Percentiles rank a stretch among this genome's conserved stretches.
These are phyloP conservation scores for Motacilla alba DNA, from an alignment of 2,113 vertebrate genomes.

Conservation along the genomic window DNA sequence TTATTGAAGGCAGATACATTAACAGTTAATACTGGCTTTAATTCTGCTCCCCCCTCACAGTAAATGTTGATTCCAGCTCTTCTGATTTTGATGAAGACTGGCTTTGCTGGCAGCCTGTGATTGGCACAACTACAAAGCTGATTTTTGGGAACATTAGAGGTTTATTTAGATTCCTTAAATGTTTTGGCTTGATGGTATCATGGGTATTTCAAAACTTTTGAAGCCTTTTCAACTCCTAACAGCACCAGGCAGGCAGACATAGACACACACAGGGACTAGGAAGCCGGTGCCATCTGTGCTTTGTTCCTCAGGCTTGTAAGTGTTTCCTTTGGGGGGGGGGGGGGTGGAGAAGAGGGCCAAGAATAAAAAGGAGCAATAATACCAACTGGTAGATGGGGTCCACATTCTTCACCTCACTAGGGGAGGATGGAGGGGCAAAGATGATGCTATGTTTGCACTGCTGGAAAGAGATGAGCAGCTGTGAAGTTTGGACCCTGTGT, in stretches of 20 bases:
- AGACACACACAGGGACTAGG: neutral
- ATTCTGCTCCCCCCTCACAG: neutral
- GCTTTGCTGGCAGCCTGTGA: slow-evolving; percentile 44
- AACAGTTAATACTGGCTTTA: slow-evolving; percentile 30
- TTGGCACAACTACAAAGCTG: slow-evolving; percentile 58
- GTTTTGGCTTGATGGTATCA: slow-evolving; percentile 36
- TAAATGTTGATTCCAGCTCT: slow-evolving; percentile 23
- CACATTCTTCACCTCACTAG: rapidly evolving
- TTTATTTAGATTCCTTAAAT: slow-evolving; percentile 58
- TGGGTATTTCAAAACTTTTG: slow-evolving; percentile 46
- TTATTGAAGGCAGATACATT: slow-evolving; percentile 25
- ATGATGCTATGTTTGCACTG: neutral
- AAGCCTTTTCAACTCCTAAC: slow-evolving; percentile 27
- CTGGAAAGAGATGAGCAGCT: neutral
- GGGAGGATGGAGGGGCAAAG: neutral
- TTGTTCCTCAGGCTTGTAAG: neutral
- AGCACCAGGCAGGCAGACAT: neutral
- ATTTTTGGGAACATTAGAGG: slow-evolving; percentile 34
- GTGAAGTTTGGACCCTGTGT: neutral
- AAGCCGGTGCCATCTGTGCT: neutral
- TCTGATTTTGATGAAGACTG: slow-evolving; percentile 57
- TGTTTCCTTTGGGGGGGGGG: neutral
- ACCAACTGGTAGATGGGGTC: neutral
- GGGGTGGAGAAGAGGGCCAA: neutral
- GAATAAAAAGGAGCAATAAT: neutral